Conservation (phyloP, 1,140 invertebrate species). For the Leguminivora glycinivorella region DNA sequence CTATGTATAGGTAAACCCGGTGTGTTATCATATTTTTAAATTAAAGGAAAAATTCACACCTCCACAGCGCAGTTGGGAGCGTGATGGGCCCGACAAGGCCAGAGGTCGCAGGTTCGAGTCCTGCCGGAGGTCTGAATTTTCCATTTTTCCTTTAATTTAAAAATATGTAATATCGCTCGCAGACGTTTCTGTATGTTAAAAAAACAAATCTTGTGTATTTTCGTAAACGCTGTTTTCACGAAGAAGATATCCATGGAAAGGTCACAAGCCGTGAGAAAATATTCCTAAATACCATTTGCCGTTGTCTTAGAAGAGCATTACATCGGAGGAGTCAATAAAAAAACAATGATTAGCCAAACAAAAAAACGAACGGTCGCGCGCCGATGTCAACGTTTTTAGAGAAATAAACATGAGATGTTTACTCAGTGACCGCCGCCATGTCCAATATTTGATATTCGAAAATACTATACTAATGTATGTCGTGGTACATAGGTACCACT, state of each 20-base stretch:
- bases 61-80: no score
- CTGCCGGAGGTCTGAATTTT: no score
- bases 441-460: slow-evolving; percentile 78
- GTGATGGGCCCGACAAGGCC: no score
- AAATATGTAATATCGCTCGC: no score
- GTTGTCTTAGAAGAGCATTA: slow-evolving; percentile 56
- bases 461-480: slow-evolving; percentile 77
- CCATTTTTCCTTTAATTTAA: no score
- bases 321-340: slow-evolving; percentile 68
- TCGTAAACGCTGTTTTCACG: not conserved
- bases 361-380: slow-evolving; percentile 71
- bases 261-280: slow-evolving; percentile 57
- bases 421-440: slow-evolving; percentile 71
- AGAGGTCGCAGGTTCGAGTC: no score
- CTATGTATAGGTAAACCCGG: no score
- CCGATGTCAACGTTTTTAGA: slow-evolving; percentile 69
- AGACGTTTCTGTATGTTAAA: no score
- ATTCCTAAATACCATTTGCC: slow-evolving; percentile 49
- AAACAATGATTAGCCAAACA: slow-evolving; percentile 75
- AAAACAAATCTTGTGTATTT: no score
- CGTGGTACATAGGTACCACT: slow-evolving; percentile 64
- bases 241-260: not conserved
- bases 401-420: slow-evolving; percentile 76
- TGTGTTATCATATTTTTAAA: no score
- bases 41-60: no score